A percentile compares a stretch with the other conserved stretches of the same genome.
These are phyloP conservation scores for Hirundichthys speculiger DNA, from an alignment of 2,113 vertebrate species.

Conservation along the genomic window DNA sequence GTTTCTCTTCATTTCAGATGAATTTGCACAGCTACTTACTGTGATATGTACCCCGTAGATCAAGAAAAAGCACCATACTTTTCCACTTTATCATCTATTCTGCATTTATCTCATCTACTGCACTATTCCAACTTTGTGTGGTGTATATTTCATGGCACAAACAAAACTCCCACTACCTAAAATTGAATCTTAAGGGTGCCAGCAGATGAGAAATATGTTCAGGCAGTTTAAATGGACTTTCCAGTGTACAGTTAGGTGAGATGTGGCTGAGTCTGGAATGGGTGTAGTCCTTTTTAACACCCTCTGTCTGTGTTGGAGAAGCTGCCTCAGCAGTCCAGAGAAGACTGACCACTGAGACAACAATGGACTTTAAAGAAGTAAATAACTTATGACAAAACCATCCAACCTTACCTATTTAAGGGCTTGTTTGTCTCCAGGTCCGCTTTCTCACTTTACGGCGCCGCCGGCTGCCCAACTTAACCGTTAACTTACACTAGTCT, in stretches of 20 bases:
- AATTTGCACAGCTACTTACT: no score
- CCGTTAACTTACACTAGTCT: constrained; percentile 39
- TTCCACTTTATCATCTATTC: no score
- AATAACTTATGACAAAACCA: neutral
- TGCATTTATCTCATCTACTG: no score
- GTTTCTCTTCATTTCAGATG: no score
- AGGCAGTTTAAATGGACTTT: constrained; percentile 1
- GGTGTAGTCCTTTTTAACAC: constrained; percentile 52
- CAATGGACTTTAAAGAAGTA: neutral
- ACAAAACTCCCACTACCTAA: no score
- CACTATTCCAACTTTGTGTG: no score
- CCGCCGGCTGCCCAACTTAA: constrained; percentile 29
- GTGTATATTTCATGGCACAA: no score
- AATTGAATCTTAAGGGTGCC: no score
- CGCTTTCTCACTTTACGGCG: constrained; percentile 31
- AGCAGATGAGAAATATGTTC: neutral
- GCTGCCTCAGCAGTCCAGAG: constrained; percentile 7
- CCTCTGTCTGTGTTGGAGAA: constrained; percentile 3
- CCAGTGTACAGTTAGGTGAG: constrained; percentile 15
- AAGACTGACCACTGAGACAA: neutral
- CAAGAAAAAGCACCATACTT: no score
- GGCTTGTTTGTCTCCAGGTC: constrained; percentile 1
- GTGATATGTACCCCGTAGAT: no score
- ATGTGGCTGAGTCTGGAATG: constrained; percentile 21
- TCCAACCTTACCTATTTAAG: constrained; percentile 42